A percentile compares a stretch with the other conserved stretches of the same genome.
Conservation (phyloP, 2,888 invertebrate genomes). For the Lycaena phlaeas region DNA sequence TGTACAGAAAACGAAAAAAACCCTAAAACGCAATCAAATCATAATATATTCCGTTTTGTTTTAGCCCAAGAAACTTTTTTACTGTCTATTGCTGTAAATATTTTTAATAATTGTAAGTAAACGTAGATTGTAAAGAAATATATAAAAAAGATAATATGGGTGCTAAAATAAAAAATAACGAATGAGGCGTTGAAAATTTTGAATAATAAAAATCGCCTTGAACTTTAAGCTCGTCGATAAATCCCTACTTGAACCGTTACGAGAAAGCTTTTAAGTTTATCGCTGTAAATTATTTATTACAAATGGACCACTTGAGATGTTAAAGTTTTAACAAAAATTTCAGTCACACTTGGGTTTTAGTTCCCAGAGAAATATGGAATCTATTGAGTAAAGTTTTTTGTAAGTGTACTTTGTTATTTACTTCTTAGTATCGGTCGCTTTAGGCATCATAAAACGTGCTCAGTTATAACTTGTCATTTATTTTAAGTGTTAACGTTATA, state of each 20-base stretch:
- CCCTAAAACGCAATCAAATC: too few species aligned
- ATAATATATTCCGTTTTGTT: too few species aligned
- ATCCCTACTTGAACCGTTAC: slow-evolving; percentile 41
- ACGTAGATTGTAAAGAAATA: too few species aligned
- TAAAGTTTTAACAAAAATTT: slow-evolving; percentile 23
- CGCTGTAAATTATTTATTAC: slow-evolving; percentile 57
- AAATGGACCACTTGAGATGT: slow-evolving; percentile 47
- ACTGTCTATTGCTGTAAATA: too few species aligned
- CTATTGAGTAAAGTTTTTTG: slow-evolving; percentile 31
- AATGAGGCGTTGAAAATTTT: slow-evolving; percentile 8
- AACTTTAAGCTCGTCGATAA: slow-evolving; percentile 34
- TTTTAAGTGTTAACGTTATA: too few species aligned
- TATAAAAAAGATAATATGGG: too few species aligned
- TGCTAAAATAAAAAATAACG: slow-evolving; percentile 9
- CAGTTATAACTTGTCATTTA: neutral
- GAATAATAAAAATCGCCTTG: slow-evolving; percentile 26
- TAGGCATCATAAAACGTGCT: neutral
- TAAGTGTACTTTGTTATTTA: slow-evolving; percentile 9
- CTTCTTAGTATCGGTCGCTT: neutral
- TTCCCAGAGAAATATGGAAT: slow-evolving; percentile 39
- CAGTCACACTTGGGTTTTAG: slow-evolving; percentile 26
- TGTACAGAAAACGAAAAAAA: too few species aligned
- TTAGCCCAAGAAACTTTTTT: too few species aligned
- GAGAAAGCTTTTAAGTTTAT: slow-evolving; percentile 63
- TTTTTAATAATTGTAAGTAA: too few species aligned